phyloP scores from a whole-genome alignment of 2,113 vertebrate species.

The Tylochromis polylepis region DNA sequence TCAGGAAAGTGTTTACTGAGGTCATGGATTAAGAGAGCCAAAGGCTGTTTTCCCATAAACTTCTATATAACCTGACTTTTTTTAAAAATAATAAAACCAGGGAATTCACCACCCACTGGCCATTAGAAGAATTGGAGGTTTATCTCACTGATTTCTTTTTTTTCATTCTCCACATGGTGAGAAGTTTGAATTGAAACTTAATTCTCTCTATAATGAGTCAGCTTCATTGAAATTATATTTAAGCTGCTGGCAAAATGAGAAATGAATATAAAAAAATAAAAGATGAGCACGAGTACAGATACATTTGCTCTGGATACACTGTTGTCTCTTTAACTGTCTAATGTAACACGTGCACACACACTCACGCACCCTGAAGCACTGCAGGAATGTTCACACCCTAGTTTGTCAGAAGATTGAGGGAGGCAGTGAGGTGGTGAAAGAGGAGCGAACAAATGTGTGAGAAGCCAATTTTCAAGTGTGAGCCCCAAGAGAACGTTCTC shows the following conservation, averaged over 20 bases:
- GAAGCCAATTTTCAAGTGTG: conserved; percentile 6
- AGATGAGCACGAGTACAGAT: too few relatives aligned
- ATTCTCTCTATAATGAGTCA: neutral
- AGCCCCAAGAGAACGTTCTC: neutral
- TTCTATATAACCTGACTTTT: neutral
- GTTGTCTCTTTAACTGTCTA: too few relatives aligned
- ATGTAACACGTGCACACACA: neutral
- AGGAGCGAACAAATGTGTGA: neutral
- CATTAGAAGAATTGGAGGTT: neutral
- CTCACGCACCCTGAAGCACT: neutral
- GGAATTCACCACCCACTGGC: neutral
- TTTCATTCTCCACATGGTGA: neutral
- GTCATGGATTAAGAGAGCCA: neutral
- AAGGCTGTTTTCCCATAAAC: neutral
- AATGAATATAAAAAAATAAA: neutral
- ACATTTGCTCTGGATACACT: too few relatives aligned
- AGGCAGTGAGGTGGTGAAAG: neutral
- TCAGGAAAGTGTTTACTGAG: neutral
- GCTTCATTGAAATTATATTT: neutral
- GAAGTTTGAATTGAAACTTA: neutral
- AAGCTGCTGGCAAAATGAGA: neutral
- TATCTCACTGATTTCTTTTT: fast-evolving
- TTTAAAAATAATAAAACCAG: neutral
- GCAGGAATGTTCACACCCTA: neutral
- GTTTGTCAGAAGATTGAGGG: neutral